phyloP scores from a whole-genome alignment of 2,113 vertebrate species.

The Corapipo altera region DNA sequence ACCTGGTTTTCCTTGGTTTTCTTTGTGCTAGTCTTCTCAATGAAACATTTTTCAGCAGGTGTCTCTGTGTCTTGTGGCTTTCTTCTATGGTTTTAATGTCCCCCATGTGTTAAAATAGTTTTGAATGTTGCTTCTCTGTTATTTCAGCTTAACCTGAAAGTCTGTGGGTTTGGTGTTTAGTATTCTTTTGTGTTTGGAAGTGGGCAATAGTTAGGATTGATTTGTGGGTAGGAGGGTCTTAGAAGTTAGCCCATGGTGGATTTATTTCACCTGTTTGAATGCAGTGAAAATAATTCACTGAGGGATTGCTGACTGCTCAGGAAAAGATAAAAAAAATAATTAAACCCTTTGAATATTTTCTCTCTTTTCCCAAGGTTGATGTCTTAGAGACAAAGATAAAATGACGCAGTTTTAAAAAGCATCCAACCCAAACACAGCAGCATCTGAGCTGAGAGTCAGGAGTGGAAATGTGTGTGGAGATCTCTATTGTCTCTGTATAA shows the following conservation, averaged over 20 bases:
- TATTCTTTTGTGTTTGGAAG: not conserved
- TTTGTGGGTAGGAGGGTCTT: not conserved
- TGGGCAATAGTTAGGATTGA: not conserved
- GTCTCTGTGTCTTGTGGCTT: not conserved
- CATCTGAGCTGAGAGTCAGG: not conserved
- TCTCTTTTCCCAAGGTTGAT: not conserved
- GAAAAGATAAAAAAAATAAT: not conserved
- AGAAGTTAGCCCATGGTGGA: not conserved
- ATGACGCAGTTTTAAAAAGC: not conserved
- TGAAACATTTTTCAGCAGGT: not conserved
- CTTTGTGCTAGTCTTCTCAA: not conserved
- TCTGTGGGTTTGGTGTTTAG: not conserved
- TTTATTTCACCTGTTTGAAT: slow-evolving; percentile 24
- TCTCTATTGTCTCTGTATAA: not conserved
- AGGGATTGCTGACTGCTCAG: not conserved
- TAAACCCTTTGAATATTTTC: not conserved
- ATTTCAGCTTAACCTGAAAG: not conserved
- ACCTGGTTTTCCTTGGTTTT: not conserved
- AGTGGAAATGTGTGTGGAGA: not conserved
- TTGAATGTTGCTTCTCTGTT: not conserved
- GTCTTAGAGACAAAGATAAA: not conserved
- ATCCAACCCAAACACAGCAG: not conserved
- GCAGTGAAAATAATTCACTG: not conserved
- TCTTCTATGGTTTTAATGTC: not conserved
- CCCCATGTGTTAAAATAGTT: not conserved